Conservation (phyloP, 1,140 invertebrate species). For the Sycophila sp. region DNA sequence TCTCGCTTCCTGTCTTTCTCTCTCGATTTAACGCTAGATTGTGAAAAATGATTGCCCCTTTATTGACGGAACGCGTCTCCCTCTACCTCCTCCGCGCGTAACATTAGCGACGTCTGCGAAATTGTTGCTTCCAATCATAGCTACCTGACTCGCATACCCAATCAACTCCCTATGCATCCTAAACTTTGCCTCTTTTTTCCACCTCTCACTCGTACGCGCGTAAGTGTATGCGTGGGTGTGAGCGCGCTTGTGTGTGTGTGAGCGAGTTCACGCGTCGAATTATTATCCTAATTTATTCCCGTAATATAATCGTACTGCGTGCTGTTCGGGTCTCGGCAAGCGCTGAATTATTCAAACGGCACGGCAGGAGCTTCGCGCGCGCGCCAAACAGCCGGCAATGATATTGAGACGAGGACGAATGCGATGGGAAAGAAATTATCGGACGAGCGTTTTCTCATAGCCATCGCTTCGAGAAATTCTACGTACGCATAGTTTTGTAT, state of each 20-base stretch:
- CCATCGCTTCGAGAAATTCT: background rate
- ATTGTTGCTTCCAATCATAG: constrained; percentile 55
- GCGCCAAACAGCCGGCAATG: background rate
- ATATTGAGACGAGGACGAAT: constrained; percentile 32
- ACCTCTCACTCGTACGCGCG: background rate
- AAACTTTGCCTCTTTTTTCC: background rate
- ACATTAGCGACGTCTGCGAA: constrained; percentile 52
- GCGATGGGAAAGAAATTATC: constrained; percentile 27
- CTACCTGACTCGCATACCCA: constrained; percentile 52
- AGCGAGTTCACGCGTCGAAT: constrained; percentile 1
- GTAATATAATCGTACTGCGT: constrained; percentile 20
- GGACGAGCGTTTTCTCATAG: background rate
- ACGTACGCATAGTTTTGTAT: too few species aligned
- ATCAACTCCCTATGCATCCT: constrained; percentile 33
- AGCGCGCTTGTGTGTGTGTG: background rate
- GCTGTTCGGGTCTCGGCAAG: constrained; percentile 2
- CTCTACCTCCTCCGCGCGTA: constrained; percentile 13
- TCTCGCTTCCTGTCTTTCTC: too few species aligned
- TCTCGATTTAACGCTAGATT: constrained; percentile 44
- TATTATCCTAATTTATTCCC: constrained; percentile 36
- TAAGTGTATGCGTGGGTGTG: background rate
- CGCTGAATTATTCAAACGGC: constrained; percentile 30
- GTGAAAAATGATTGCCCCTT: constrained; percentile 59
- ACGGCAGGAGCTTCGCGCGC: constrained; percentile 9
- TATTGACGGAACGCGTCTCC: constrained; percentile 46